These are phyloP conservation scores for Dolomedes plantarius DNA, from an alignment of 2,888 invertebrate genomes.

Conservation along the genomic window DNA sequence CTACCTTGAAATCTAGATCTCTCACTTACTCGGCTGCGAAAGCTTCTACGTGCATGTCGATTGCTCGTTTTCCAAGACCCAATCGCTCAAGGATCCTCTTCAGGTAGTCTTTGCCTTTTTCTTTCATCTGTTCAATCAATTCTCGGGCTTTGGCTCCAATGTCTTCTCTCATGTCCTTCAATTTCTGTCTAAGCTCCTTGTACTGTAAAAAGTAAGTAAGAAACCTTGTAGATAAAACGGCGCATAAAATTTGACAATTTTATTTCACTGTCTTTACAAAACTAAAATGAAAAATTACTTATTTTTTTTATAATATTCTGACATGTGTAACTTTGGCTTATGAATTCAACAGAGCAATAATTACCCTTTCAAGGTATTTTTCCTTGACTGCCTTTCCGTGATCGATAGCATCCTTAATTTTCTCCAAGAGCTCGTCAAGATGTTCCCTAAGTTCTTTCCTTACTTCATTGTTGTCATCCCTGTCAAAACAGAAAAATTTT, in stretches of 20 bases:
- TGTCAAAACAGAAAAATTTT: background rate
- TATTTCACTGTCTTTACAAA: too few species aligned
- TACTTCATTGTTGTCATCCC: background rate
- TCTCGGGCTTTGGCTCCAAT: slow-evolving; percentile 32
- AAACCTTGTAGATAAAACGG: too few species aligned
- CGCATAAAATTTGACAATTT: too few species aligned
- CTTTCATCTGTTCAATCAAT: slow-evolving; percentile 24
- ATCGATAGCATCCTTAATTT: slow-evolving; percentile 56
- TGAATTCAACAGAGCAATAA: background rate
- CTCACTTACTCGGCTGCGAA: slow-evolving; percentile 34
- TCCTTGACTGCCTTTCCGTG: slow-evolving; percentile 28
- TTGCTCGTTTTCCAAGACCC: background rate
- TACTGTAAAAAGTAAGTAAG: slow-evolving; percentile 7
- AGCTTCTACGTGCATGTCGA: background rate
- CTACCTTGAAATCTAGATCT: too few species aligned
- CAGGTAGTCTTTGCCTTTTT: slow-evolving; percentile 34
- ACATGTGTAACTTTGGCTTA: too few species aligned
- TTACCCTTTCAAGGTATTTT: slow-evolving; percentile 33
- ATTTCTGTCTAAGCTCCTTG: slow-evolving; percentile 31
- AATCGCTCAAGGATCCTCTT: slow-evolving; percentile 39
- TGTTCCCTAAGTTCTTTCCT: slow-evolving; percentile 30
- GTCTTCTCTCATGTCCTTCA: slow-evolving; percentile 28
- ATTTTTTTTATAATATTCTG: too few species aligned
- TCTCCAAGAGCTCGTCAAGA: slow-evolving; percentile 30
- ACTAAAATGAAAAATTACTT: too few species aligned